Percentiles rank a stretch among this genome's conserved stretches.
phyloP scores from a whole-genome alignment of 1,140 invertebrate genomes.

The Aphidius ervi region DNA sequence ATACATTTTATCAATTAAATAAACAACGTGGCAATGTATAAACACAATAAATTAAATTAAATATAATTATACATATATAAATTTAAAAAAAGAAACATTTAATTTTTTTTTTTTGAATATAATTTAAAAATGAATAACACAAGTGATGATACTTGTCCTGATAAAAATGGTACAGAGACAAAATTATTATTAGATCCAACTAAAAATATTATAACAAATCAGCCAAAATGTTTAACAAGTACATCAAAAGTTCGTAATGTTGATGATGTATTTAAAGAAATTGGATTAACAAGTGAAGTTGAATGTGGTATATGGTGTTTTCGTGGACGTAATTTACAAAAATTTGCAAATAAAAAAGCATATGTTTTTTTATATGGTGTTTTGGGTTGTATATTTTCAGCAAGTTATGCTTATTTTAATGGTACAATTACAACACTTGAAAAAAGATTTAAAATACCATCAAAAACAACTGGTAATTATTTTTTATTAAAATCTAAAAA shows the following conservation, averaged over 20 bases:
- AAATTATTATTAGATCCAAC: slow-evolving; percentile 12
- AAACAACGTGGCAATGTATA: too few relatives aligned
- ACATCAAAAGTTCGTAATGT: slow-evolving; percentile 41
- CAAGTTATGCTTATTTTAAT: slow-evolving; percentile 72
- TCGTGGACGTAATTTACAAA: slow-evolving; percentile 57
- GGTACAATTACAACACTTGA: slow-evolving; percentile 76
- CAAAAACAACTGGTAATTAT: slow-evolving; percentile 64
- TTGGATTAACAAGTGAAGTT: slow-evolving; percentile 60
- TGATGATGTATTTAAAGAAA: slow-evolving; percentile 52
- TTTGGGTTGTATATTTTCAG: slow-evolving; percentile 69
- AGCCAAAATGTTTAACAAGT: slow-evolving; percentile 37
- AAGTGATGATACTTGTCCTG: neutral
- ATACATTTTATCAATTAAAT: too few relatives aligned
- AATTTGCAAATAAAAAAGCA: slow-evolving; percentile 70
- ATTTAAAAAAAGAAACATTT: neutral
- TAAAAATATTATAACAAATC: slow-evolving; percentile 33
- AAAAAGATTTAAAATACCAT: slow-evolving; percentile 76
- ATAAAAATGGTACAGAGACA: slow-evolving; percentile 15
- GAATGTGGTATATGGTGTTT: slow-evolving; percentile 62
- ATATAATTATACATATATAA: neutral
- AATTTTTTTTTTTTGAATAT: neutral
- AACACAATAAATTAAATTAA: too few relatives aligned
- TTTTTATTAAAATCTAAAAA: slow-evolving; percentile 4
- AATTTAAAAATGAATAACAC: slow-evolving; percentile 4
- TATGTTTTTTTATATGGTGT: slow-evolving; percentile 72